Base-by-base conservation (phyloP, 1,140 invertebrate genomes). In the Panagrolaimus sp. region DNA sequence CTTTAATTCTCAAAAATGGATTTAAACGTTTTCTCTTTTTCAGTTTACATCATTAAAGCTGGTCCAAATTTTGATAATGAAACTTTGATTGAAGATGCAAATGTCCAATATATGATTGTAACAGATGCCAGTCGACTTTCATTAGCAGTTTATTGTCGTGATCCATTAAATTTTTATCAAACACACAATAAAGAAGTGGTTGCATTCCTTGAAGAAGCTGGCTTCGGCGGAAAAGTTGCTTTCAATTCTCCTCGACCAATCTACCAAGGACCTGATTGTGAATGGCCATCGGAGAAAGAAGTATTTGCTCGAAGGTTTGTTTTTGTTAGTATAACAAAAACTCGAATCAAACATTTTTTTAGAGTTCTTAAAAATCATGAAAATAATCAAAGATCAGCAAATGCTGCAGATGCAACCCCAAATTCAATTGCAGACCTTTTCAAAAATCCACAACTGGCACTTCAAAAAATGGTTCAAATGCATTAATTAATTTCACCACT, bases 281-380 rank as follows among this genome's bases (percentile, higher is more conserved):
- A 82, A 38, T 83, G 78, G 77, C 80, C 80, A n/a, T 74, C 74
- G 14, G 80, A 82, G 67, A 83, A 83, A 61, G 80, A 82, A 68
- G 80, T 82, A 20, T 82, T 82, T 63, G 80, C 80, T 25, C 66
- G 80, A 68, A 68, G 79, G 79, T 79, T 65, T 42, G 31, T 43
- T 45, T 45, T 25, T 63, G 5, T 20, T 5, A 67, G 42, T 4
- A 2, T 23, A 70, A 43, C 9, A 69, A 25, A 46, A 11, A 31
- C 16, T 48, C 9, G 20, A 9, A 23, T 57, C 5, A 47, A 45
- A 9, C 2, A 20, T 51, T 31, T 43, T 77, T 81, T 68, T 66
- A 81, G 80, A 66, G 80, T 81, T 5, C 65, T 81, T 14, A 81
- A 81, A 66, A 81, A 81, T 64, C 73, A 83, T 45, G 80, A 81